These are phyloP conservation scores for Prolemur simus DNA, from an alignment of 2,113 vertebrate species.

Conservation along the genomic window DNA sequence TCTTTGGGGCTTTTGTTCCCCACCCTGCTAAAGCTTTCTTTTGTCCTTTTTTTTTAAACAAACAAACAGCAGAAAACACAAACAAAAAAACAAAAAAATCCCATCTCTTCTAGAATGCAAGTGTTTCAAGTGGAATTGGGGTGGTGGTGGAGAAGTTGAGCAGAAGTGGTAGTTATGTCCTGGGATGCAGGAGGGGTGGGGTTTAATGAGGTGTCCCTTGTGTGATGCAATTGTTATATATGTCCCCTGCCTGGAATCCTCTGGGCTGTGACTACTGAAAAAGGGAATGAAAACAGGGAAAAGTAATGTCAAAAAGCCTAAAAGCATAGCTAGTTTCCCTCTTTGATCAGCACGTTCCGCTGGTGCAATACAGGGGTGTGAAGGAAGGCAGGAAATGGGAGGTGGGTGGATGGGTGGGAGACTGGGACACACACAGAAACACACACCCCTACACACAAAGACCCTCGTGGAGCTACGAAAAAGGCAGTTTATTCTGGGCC, in stretches of 20 bases:
- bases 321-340: background rate
- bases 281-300: background rate
- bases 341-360: background rate
- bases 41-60: conserved; percentile 21
- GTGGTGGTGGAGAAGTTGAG: background rate
- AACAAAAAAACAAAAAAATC: background rate
- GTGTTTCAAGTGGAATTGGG: background rate
- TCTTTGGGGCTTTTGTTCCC: background rate
- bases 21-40: background rate
- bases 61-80: background rate
- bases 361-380: background rate
- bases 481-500: background rate
- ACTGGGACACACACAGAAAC: background rate
- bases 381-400: background rate
- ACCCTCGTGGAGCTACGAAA: background rate
- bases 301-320: background rate
- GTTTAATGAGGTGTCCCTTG: background rate
- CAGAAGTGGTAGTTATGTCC: background rate
- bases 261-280: background rate
- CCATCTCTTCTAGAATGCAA: background rate
- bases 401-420: background rate
- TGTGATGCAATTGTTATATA: background rate
- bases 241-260: background rate
- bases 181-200: rapidly evolving
- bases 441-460: background rate